Conservation (phyloP, 2,888 invertebrate genomes). For the Cryptus viduatorius region DNA sequence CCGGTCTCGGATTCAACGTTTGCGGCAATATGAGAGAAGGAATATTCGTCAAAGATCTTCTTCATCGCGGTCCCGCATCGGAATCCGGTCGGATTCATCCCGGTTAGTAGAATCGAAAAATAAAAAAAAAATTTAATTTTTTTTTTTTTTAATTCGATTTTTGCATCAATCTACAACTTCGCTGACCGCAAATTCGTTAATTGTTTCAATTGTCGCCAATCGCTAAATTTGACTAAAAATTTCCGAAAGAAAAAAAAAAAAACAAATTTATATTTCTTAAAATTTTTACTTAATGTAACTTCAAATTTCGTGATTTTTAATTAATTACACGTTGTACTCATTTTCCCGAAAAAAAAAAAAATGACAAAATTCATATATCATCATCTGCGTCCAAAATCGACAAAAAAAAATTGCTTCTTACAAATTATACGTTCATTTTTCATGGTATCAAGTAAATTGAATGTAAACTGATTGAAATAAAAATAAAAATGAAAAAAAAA, state of each 20-base stretch:
- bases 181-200: too few species aligned
- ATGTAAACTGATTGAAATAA: not conserved
- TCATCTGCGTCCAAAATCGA: not conserved
- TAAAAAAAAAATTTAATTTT: not conserved
- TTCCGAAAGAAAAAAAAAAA: not conserved
- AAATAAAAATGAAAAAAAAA: not conserved
- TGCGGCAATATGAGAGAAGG: constrained; percentile 97
- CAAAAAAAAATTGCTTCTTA: not conserved
- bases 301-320: too few species aligned
- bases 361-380: not conserved
- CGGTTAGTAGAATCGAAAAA: constrained; percentile 86
- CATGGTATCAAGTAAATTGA: constrained; percentile 4
- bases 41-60: constrained; percentile 94
- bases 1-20: constrained; percentile 94
- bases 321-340: too few species aligned
- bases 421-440: not conserved
- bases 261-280: not conserved
- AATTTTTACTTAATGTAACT: too few species aligned
- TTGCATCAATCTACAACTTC: too few species aligned
- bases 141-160: too few species aligned
- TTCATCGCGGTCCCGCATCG: constrained; percentile 94
- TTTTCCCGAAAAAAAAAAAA: not conserved
- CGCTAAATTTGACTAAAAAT: not conserved
- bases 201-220: not conserved
- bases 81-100: constrained; percentile 93